A percentile compares a stretch with the other conserved stretches of the same genome.
phyloP scores from a whole-genome alignment of 1,140 invertebrate genomes.

The Muscidifurax raptorellus region DNA sequence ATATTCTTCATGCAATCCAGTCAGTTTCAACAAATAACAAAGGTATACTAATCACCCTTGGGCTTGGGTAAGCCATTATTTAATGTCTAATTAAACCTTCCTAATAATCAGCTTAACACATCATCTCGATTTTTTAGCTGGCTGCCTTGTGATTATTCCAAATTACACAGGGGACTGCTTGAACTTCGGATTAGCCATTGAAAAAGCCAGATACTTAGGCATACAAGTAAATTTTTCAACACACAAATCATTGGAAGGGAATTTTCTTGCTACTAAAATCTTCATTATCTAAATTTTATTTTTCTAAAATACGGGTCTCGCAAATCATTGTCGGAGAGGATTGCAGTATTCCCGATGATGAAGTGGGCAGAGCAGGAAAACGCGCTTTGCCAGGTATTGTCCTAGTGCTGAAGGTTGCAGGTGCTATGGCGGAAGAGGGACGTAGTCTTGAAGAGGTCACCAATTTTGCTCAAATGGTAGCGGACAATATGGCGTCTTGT shows the following conservation, averaged over 20 bases:
- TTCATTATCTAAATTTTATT: neutral
- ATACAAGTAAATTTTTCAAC: slow-evolving; percentile 76
- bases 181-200: slow-evolving; percentile 90
- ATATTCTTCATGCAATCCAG: slow-evolving; percentile 82
- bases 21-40: slow-evolving; percentile 75
- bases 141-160: slow-evolving; percentile 84
- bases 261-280: slow-evolving; percentile 13
- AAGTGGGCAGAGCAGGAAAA: slow-evolving; percentile 79
- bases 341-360: slow-evolving; percentile 78
- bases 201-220: slow-evolving; percentile 81
- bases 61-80: neutral
- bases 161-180: slow-evolving; percentile 93
- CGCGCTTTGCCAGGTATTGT: slow-evolving; percentile 86
- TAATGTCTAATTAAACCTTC: neutral
- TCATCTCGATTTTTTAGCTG: slow-evolving; percentile 73
- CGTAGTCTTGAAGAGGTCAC: slow-evolving; percentile 76
- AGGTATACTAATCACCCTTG: slow-evolving; percentile 69
- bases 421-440: slow-evolving; percentile 82
- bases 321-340: slow-evolving; percentile 85
- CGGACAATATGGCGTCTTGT: slow-evolving; percentile 82
- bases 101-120: neutral
- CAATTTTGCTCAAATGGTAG: slow-evolving; percentile 70
- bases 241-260: slow-evolving; percentile 10
- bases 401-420: slow-evolving; percentile 86
- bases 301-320: slow-evolving; percentile 74